Evolutionary conservation across 2,888 invertebrate species (phyloP).

Genomic region (Neoaliturus tenellus): DNA sequence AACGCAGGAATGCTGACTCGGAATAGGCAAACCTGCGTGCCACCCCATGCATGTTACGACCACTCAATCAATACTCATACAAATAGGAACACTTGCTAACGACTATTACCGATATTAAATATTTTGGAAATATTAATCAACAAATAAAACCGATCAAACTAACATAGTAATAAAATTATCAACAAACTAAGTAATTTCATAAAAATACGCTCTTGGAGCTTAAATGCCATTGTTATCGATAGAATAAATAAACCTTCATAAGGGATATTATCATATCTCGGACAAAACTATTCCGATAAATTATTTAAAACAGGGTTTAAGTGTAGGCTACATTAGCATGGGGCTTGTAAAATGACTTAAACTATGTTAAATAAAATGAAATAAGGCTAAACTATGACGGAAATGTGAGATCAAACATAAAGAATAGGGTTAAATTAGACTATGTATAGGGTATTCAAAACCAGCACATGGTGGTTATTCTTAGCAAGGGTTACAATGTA

Average conservation of each 20-base stretch:
- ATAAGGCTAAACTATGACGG: slow-evolving; percentile 52
- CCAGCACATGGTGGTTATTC: slow-evolving; percentile 99
- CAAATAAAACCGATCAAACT: slow-evolving; percentile 48
- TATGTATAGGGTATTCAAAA: slow-evolving; percentile 95
- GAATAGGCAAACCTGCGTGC: slow-evolving; percentile 44
- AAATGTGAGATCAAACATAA: slow-evolving; percentile 54
- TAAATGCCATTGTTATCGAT: slow-evolving; percentile 27
- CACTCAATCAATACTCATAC: slow-evolving; percentile 4
- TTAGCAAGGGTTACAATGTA: slow-evolving; percentile 97
- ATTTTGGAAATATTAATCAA: slow-evolving; percentile 47
- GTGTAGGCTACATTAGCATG: slow-evolving; percentile 41
- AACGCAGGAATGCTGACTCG: slow-evolving; percentile 53
- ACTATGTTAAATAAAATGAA: slow-evolving; percentile 43
- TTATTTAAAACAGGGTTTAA: slow-evolving; percentile 1
- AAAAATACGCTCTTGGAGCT: slow-evolving; percentile 42
- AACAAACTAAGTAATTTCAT: slow-evolving; percentile 35
- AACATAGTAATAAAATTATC: slow-evolving; percentile 48
- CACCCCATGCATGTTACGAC: slow-evolving; percentile 21
- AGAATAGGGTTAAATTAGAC: slow-evolving; percentile 73
- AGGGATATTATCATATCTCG: slow-evolving; percentile 1
- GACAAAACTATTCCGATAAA: background rate
- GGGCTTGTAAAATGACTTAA: slow-evolving; percentile 44
- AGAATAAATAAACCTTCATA: slow-evolving; percentile 23
- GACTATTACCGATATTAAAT: slow-evolving; percentile 29
- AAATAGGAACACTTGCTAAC: slow-evolving; percentile 30